A percentile compares a stretch with the other conserved stretches of the same genome.
Evolutionary conservation across 1,140 invertebrate species (phyloP).

Genomic region (Coptotermes formosanus): DNA sequence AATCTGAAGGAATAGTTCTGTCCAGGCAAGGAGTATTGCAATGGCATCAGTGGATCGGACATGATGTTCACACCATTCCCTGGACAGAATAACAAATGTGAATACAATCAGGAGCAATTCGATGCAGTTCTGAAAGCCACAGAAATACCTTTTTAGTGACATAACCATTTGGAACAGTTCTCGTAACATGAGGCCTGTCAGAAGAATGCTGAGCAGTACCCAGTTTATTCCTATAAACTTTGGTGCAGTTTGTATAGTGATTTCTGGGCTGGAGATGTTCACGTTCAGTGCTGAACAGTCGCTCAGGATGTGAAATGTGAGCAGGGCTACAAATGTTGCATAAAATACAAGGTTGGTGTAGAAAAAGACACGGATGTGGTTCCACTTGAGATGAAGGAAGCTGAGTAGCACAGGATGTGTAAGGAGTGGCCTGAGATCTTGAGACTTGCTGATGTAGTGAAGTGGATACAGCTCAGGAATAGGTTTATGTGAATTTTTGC

Average conservation of each 20-base stretch:
- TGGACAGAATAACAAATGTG: conserved; percentile 55
- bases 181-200: conserved; percentile 55
- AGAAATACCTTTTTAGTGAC: conserved; percentile 61
- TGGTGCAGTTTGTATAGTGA: not conserved
- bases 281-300: not conserved
- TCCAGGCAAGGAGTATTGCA: conserved; percentile 68
- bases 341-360: conserved; percentile 28
- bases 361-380: conserved; percentile 52
- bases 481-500: not conserved
- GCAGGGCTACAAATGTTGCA: conserved; percentile 62
- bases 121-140: conserved; percentile 66
- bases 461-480: conserved; percentile 59
- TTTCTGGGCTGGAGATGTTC: not conserved
- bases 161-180: conserved; percentile 69
- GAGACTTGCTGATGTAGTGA: conserved; percentile 62
- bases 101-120: conserved; percentile 64
- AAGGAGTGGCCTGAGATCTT: conserved; percentile 63
- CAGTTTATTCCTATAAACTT: not conserved
- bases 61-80: conserved; percentile 52
- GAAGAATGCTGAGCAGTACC: conserved; percentile 44
- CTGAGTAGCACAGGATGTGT: conserved; percentile 77
- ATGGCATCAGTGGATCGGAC: conserved; percentile 59
- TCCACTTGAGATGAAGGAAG: conserved; percentile 79
- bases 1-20: conserved; percentile 71
- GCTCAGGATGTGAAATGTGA: conserved; percentile 64